Evolutionary conservation across 2,113 vertebrate genomes (phyloP).

Genomic region (Bolborhynchus lineola): DNA sequence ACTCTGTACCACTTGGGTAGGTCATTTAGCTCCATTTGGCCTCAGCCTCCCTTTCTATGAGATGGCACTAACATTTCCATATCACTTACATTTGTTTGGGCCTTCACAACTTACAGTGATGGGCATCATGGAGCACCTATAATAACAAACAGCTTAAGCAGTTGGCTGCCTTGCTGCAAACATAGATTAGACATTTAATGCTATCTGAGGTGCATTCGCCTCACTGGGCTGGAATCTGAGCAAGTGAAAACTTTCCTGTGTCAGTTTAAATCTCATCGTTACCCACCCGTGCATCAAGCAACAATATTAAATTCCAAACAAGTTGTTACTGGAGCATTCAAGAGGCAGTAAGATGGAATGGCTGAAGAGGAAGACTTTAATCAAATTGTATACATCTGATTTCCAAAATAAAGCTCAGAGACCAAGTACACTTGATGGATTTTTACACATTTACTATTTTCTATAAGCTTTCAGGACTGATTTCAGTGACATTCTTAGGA

Average conservation of each 20-base stretch:
- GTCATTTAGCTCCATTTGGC: not conserved
- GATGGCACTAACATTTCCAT: not conserved
- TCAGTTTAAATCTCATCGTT: not conserved
- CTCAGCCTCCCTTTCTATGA: not conserved
- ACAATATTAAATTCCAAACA: not conserved
- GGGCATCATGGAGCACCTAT: not conserved
- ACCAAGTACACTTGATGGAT: not conserved
- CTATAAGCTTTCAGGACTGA: not conserved
- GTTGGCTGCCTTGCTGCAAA: not conserved
- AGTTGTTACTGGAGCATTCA: not conserved
- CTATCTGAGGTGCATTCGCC: not conserved
- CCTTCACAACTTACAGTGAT: not conserved
- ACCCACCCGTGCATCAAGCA: not conserved
- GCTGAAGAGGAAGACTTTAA: not conserved
- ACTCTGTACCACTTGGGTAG: no score
- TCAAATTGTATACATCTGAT: not conserved
- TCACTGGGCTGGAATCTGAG: constrained; percentile 2
- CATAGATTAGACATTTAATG: not conserved
- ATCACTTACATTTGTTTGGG: not conserved
- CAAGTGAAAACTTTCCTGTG: not conserved
- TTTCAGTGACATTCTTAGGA: not conserved
- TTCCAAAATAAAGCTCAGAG: not conserved
- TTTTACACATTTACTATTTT: not conserved
- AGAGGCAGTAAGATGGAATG: not conserved
- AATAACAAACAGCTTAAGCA: not conserved